Base-by-base conservation (phyloP, 1,140 invertebrate genomes). In the Drosophila nebulosa region DNA sequence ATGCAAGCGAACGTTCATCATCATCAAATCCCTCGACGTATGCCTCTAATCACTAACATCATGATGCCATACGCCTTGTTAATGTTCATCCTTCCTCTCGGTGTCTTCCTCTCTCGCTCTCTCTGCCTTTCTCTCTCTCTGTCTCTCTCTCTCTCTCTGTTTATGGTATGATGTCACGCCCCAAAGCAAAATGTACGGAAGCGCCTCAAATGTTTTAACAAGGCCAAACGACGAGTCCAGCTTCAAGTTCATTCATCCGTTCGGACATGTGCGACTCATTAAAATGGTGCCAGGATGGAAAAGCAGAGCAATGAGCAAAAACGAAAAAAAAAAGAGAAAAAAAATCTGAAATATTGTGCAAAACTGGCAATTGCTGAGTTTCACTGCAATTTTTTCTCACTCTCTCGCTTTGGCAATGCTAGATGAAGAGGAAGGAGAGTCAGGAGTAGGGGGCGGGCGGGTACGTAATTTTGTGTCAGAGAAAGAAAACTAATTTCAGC, bases 401-500 rank as follows among this genome's bases (percentile, higher is more conserved):
- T 46, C 24, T 56, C 27, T 56, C 14, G 4, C 24, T n/a, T n/a
- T n/a, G n/a, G 9, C 26, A 30, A 9, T 30, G 7, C n/a, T 56
- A 4, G 7, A n/a, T 26, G 27, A 1, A 9, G 7, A 9, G 7
- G 27, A 2, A 9, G 39, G 14, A 42, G 36, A 7, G 36, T 5
- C n/a, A 9, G 14, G 16, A 6, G 4, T 5, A 39, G n/a, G 7
- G 14, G 14, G 14, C 5, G 4, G 39, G 57, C 36, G 65, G 80
- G 80, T 77, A 59, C 70, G 74, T 64, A 69, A 67, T 86, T 79
- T 77, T 78, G 59, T 30, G 66, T 59, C 59, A 67, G 55, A 78
- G 78, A 88, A 86, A 88, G 81, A 86, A 86, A 86, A 86, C 81
- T 86, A 88, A 86, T 86, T 86, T 88, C 83, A 74, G 81, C 83